These are phyloP conservation scores for Eristalinus aeneus DNA, from an alignment of 2,888 invertebrate species.

Conservation along the genomic window DNA sequence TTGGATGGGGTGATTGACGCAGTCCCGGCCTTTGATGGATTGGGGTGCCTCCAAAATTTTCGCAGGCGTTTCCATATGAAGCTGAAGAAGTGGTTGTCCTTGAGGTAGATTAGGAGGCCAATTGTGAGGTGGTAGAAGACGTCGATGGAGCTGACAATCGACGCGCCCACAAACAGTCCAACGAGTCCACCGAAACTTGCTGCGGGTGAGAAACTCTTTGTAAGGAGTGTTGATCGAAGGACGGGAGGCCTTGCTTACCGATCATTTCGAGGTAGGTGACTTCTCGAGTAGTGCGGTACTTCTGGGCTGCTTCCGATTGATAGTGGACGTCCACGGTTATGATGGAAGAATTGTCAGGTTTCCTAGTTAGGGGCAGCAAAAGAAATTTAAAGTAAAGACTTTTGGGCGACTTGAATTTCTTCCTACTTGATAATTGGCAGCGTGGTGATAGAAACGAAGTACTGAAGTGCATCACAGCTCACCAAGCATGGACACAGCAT, in stretches of 20 bases:
- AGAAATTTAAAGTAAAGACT: background rate
- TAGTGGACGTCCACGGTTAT: constrained; percentile 80
- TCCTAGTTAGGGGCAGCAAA: constrained; percentile 50
- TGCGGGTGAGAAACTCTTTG: constrained; percentile 69
- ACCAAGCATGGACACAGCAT: constrained; percentile 78
- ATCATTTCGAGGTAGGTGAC: constrained; percentile 80
- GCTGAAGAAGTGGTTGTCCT: constrained; percentile 73
- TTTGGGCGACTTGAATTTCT: background rate
- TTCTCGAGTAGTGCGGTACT: constrained; percentile 80
- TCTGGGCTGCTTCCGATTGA: constrained; percentile 78
- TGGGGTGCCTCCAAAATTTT: background rate
- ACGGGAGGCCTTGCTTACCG: constrained; percentile 74
- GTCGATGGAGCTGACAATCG: constrained; percentile 80
- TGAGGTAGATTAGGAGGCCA: constrained; percentile 75
- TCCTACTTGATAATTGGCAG: background rate
- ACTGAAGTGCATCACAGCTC: constrained; percentile 76
- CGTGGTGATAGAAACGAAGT: constrained; percentile 73
- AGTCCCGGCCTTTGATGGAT: background rate
- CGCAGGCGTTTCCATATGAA: background rate
- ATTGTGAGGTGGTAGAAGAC: constrained; percentile 80
- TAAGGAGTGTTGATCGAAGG: background rate
- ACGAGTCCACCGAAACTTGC: constrained; percentile 81
- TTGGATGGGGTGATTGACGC: constrained; percentile 22
- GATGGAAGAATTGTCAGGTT: constrained; percentile 58
- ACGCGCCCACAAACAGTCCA: constrained; percentile 81